phyloP scores from a whole-genome alignment of 2,113 vertebrate species.

The Poecile atricapillus region DNA sequence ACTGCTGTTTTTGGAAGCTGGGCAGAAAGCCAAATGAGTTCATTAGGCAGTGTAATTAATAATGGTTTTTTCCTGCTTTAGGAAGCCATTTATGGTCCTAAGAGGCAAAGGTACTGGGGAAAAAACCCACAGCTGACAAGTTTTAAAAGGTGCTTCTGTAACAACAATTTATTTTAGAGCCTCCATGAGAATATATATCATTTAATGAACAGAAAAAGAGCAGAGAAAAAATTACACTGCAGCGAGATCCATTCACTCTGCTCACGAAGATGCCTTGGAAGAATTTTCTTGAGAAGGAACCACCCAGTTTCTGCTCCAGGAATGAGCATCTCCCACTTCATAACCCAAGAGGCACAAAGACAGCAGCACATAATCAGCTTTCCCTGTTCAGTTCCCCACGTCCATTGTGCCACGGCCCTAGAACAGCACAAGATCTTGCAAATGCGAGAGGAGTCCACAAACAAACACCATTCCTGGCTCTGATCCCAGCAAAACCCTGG shows the following conservation, averaged over 20 bases:
- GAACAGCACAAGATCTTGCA: not conserved
- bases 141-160: conserved; percentile 49
- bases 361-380: not conserved
- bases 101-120: conserved; percentile 47
- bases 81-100: conserved; percentile 61
- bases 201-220: not conserved
- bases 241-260: fast-evolving
- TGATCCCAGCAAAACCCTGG: not conserved
- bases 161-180: not conserved
- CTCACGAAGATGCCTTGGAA: not conserved
- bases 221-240: not conserved
- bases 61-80: conserved; percentile 66
- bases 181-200: not conserved
- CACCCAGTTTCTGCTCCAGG: not conserved
- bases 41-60: conserved; percentile 77
- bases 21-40: conserved; percentile 75
- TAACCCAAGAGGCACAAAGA: not conserved
- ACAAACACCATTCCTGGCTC: not conserved
- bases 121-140: conserved; percentile 46
- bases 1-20: conserved; percentile 69
- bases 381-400: not conserved
- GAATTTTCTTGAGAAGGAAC: not conserved
- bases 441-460: not conserved
- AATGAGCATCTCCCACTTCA: not conserved
- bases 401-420: not conserved